Evolutionary conservation across 2,888 invertebrate species (phyloP).

Genomic region (Muschampia plurimacula): DNA sequence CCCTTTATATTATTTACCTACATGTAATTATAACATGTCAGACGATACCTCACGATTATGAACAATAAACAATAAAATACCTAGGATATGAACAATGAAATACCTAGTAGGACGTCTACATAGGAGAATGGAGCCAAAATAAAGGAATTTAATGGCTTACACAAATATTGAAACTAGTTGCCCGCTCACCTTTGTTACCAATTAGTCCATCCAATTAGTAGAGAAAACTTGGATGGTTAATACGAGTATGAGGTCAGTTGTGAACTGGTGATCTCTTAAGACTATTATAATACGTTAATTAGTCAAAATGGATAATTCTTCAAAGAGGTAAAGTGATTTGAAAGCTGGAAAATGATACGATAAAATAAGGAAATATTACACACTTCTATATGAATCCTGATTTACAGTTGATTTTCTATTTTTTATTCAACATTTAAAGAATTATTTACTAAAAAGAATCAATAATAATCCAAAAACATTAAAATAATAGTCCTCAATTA

Average conservation of each 20-base stretch:
- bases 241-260: not conserved
- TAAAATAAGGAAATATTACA: no score
- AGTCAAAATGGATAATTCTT: not conserved
- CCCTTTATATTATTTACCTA: no score
- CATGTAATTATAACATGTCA: no score
- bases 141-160: conserved; percentile 8
- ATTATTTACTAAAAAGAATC: no score
- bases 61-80: no score
- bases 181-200: conserved; percentile 20
- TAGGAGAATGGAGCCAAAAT: not conserved
- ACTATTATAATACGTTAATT: not conserved
- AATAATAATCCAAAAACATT: no score
- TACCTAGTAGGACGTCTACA: not conserved
- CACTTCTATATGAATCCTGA: no score
- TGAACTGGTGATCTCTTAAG: not conserved
- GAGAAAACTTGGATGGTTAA: not conserved
- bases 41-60: no score
- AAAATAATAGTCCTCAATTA: no score
- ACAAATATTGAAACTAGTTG: conserved; percentile 13
- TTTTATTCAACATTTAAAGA: no score
- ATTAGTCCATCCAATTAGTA: conserved; percentile 25
- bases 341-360: not conserved
- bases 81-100: not conserved
- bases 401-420: no score
- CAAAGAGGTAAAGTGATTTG: not conserved